Percentiles rank a stretch among this genome's conserved stretches.
These are phyloP conservation scores for Botia almorhae DNA, from an alignment of 2,797 vertebrate species.

Conservation along the genomic window DNA sequence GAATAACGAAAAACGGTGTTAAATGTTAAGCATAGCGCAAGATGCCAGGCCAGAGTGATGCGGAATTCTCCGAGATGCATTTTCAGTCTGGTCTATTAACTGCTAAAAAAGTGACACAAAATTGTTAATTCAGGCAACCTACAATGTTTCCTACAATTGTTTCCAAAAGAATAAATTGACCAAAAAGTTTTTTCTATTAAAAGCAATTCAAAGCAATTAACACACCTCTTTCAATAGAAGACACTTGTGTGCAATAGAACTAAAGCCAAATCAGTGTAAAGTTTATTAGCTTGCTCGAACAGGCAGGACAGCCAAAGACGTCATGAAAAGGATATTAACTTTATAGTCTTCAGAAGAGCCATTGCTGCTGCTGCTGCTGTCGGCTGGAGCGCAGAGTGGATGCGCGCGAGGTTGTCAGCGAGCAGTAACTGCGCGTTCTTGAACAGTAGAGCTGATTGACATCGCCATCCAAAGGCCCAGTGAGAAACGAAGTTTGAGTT, in stretches of 20 bases:
- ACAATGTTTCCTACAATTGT: neutral
- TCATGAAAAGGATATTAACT: constrained; percentile 75
- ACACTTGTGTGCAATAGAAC: neutral
- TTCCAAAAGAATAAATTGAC: neutral
- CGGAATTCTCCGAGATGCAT: neutral
- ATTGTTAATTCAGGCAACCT: too few relatives aligned
- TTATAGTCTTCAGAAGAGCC: constrained; percentile 86
- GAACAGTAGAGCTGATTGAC: neutral
- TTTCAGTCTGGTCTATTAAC: neutral
- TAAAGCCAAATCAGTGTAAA: neutral
- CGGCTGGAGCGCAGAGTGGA: neutral
- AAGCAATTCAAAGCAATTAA: neutral
- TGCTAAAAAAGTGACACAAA: neutral
- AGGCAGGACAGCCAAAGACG: constrained; percentile 77
- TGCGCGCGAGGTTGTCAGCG: neutral
- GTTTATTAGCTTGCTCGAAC: constrained; percentile 84
- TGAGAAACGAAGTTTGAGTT: neutral
- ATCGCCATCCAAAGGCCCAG: neutral
- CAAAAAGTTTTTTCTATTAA: neutral
- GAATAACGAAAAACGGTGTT: neutral
- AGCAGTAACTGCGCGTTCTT: neutral
- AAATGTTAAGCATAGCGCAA: too few relatives aligned
- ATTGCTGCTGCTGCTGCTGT: constrained; percentile 65
- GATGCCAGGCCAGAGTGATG: constrained; percentile 13
- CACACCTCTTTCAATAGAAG: neutral